Conservation (phyloP, 2,113 vertebrate species). For the Accipiter cooperii region DNA sequence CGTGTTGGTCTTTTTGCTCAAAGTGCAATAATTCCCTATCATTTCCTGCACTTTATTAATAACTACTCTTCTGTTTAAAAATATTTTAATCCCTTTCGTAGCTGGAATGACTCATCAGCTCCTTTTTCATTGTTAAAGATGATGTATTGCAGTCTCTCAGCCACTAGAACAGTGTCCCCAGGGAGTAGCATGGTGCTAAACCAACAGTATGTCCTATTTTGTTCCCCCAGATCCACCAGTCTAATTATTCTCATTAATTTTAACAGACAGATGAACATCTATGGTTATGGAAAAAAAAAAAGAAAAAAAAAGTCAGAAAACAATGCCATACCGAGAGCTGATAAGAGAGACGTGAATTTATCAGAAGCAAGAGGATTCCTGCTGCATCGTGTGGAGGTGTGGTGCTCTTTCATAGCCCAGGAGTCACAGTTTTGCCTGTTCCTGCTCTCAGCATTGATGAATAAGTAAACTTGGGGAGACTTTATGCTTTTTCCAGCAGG, state of each 20-base stretch:
- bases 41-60: conserved; percentile 64
- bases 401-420: background rate
- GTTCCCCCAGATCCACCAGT: background rate
- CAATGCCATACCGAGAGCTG: background rate
- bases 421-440: background rate
- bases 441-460: background rate
- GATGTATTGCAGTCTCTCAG: conserved; percentile 6
- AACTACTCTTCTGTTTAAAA: conserved; percentile 58
- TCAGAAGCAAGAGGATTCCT: background rate
- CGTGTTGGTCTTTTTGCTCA: conserved; percentile 51
- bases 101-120: conserved; percentile 33
- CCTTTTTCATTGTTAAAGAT: conserved; percentile 19
- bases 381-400: background rate
- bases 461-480: background rate
- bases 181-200: background rate
- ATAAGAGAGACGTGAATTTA: background rate
- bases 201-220: background rate
- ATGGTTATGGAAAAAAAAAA: background rate
- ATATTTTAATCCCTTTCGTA: conserved; percentile 54
- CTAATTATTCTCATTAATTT: background rate
- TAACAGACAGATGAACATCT: background rate
- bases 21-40: conserved; percentile 35
- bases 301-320: background rate
- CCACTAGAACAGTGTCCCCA: background rate
- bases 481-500: background rate